Percentiles rank a stretch among this genome's conserved stretches.
phyloP scores from a whole-genome alignment of 2,888 invertebrate species.

The Shargacucullia verbasci region DNA sequence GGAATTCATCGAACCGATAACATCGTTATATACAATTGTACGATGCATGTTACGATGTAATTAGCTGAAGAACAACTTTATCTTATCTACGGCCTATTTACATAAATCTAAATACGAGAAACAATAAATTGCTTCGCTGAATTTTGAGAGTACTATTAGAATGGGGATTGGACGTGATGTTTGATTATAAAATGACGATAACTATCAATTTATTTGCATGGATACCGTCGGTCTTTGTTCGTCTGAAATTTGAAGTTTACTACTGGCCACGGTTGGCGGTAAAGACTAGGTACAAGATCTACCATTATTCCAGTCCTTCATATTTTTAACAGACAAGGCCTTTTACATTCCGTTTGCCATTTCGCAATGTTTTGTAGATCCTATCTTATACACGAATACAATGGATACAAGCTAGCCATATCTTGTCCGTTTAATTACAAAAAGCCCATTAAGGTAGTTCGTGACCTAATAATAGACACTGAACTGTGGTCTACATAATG shows the following conservation, averaged over 20 bases:
- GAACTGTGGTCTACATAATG: too few species aligned
- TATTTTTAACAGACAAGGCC: too few species aligned
- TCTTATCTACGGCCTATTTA: slow-evolving; percentile 59
- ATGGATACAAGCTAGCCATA: too few species aligned
- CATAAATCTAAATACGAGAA: slow-evolving; percentile 54
- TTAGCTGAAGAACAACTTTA: slow-evolving; percentile 48
- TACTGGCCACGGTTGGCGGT: too few species aligned
- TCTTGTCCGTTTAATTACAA: too few species aligned
- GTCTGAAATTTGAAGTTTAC: too few species aligned
- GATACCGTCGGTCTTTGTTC: background rate
- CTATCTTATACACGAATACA: too few species aligned
- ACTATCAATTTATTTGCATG: too few species aligned
- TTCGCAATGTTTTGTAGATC: too few species aligned
- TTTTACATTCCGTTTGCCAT: too few species aligned
- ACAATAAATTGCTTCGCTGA: slow-evolving; percentile 30
- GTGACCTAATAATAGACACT: too few species aligned
- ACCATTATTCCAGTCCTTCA: background rate
- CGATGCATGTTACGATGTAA: slow-evolving; percentile 55
- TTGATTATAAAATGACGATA: slow-evolving; percentile 13
- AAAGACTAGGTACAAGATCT: background rate
- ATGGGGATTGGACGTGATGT: slow-evolving; percentile 17
- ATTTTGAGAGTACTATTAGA: slow-evolving; percentile 47
- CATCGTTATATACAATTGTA: slow-evolving; percentile 44
- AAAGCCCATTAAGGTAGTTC: too few species aligned
- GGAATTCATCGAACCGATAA: slow-evolving; percentile 62